Base-by-base conservation (phyloP, 2,113 vertebrate species). In the Syngnathus floridae region DNA sequence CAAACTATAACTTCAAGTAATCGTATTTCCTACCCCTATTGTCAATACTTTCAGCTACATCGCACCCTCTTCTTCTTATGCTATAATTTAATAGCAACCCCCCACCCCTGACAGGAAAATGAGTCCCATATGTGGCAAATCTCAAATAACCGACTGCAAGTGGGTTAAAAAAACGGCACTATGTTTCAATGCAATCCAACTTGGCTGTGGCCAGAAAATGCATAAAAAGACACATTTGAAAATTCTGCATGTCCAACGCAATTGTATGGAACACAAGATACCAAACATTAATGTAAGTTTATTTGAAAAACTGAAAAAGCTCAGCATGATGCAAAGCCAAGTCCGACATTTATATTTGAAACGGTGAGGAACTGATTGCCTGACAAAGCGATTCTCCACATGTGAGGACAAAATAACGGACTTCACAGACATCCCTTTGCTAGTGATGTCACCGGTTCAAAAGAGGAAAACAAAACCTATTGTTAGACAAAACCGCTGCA, bases 391-490 rank as follows among this genome's bases (percentile, higher is more conserved):
- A 16, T 43, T 51, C 37, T 40, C 55, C 62, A 35, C 0, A 41
- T 9, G 19, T 49, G 8, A 56, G 26, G 21, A 41, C 13, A 40
- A 64, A 66, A 65, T 66, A 59, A 54, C 55, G 55, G 49, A 46
- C n/a, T 37, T 46, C 17, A 3, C 37, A 62, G 67, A 65, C 64
- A 3, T 41, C 55, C 45, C 51, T 12, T 48, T 54, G 70, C 61
- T 64, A 45, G 36, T 78, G 78, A 84, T 74, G 79, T 87, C 81
- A 79, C 62, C 62, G 12, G 64, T 46, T 26, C 68, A 83, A 73
- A 83, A 62, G 52, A 73, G 45, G 40, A 21, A 37, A 67, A 66
- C 68, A 45, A 63, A 78, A 79, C 66, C 73, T 75, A 60, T 77
- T 80, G 80, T 83, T 83, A 69, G 60, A 70, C 16, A 17, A 57